phyloP scores from a whole-genome alignment of 2,797 vertebrate species.

The Philypnodon macrostomus region DNA sequence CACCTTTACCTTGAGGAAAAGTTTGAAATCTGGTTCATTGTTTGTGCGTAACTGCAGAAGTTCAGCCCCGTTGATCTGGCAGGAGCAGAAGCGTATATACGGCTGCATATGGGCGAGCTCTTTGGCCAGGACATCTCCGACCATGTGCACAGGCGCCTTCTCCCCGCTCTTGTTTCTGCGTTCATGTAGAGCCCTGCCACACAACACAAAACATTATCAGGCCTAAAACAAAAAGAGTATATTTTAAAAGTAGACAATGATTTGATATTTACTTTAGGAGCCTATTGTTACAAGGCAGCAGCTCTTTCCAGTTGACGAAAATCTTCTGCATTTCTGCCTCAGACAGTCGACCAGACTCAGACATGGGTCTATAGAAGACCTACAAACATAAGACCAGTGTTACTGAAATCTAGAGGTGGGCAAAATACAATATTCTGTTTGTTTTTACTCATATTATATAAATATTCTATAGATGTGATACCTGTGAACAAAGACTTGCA shows the following conservation, averaged over 20 bases:
- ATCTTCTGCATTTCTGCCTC: conserved; percentile 90
- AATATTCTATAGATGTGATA: too few species aligned
- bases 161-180: conserved; percentile 90
- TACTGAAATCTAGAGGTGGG: too few species aligned
- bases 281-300: conserved; percentile 92
- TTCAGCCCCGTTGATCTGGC: conserved; percentile 89
- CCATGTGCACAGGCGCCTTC: conserved; percentile 93
- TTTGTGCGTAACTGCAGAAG: conserved; percentile 90
- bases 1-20: conserved; percentile 85
- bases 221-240: neutral
- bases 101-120: conserved; percentile 95
- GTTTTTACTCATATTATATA: too few species aligned
- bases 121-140: conserved; percentile 87
- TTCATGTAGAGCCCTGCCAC: conserved; percentile 83
- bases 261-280: conserved; percentile 85
- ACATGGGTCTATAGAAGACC: conserved; percentile 95
- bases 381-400: conserved; percentile 5
- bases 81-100: conserved; percentile 96
- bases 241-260: neutral
- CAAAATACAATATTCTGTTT: too few species aligned
- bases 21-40: conserved; percentile 90
- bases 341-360: conserved; percentile 85
- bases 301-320: conserved; percentile 97
- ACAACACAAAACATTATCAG: neutral
- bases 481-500: too few species aligned